Evolutionary conservation across 2,797 vertebrate genomes (phyloP).

Genomic region (Coluber constrictor): DNA sequence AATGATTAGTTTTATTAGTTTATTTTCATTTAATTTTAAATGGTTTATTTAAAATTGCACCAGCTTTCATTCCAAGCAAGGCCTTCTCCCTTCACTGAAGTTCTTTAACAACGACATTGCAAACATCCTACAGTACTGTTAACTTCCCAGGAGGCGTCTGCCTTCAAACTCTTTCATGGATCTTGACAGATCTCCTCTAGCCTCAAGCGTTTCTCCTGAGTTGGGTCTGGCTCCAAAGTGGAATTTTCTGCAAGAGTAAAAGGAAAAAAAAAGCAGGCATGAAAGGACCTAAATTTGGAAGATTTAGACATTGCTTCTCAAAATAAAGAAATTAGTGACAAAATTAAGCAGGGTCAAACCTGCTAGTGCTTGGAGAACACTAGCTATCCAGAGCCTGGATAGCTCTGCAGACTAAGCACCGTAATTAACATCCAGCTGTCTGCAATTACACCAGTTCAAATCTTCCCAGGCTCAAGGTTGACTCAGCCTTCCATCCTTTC

Average conservation of each 20-base stretch:
- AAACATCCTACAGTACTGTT: not conserved
- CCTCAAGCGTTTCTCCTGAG: not conserved
- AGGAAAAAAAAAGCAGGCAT: not conserved
- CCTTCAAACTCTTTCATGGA: not conserved
- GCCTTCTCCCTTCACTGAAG: not conserved
- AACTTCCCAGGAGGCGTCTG: not conserved
- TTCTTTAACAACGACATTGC: not conserved
- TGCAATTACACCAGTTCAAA: too few species aligned
- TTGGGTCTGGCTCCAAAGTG: too few species aligned
- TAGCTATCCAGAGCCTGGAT: too few species aligned
- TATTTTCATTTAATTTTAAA: not conserved
- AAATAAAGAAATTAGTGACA: not conserved
- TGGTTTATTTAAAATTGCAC: not conserved
- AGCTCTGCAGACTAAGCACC: too few species aligned
- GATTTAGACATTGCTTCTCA: not conserved
- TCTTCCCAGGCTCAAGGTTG: too few species aligned
- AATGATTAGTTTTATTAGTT: not conserved
- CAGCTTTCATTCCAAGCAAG: not conserved
- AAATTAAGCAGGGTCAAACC: not conserved
- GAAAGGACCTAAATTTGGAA: not conserved
- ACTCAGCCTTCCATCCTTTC: too few species aligned
- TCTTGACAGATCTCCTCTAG: not conserved
- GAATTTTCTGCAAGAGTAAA: not conserved
- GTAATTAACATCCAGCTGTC: too few species aligned
- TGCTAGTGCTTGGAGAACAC: not conserved